A percentile compares a stretch with the other conserved stretches of the same genome.
Conservation (phyloP, 2,888 invertebrate species). For the Trachelus tabidus region DNA sequence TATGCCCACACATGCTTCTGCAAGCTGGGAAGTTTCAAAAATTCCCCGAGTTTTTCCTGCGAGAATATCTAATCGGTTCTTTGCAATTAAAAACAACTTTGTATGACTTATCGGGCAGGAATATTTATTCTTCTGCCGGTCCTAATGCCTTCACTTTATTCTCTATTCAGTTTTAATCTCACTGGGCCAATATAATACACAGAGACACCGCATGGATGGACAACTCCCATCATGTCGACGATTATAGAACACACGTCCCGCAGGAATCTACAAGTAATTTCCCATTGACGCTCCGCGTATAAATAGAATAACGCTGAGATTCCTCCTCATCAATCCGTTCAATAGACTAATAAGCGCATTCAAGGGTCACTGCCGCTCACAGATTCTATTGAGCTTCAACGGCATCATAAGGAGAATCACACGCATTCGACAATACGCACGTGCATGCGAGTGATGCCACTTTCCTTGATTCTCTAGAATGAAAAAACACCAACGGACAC, state of each 20-base stretch:
- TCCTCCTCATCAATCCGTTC: slow-evolving; percentile 42
- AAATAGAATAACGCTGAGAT: slow-evolving; percentile 28
- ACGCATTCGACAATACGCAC: slow-evolving; percentile 29
- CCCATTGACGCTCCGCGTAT: slow-evolving; percentile 16
- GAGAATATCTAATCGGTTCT: not conserved
- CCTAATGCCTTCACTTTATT: not conserved
- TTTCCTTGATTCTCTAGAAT: not conserved
- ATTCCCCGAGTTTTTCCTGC: not conserved
- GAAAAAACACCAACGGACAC: no score
- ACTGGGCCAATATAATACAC: not conserved
- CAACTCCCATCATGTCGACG: slow-evolving; percentile 1
- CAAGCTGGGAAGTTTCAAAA: not conserved
- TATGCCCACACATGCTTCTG: not conserved
- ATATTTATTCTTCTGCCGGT: not conserved
- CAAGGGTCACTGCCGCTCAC: slow-evolving; percentile 44
- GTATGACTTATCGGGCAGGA: not conserved
- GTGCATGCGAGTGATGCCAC: slow-evolving; percentile 26
- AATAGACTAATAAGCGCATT: slow-evolving; percentile 51
- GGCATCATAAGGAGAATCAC: not conserved
- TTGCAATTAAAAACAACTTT: not conserved
- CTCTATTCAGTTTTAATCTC: not conserved
- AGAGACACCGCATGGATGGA: slow-evolving; percentile 4
- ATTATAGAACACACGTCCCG: slow-evolving; percentile 12
- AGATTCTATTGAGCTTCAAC: slow-evolving; percentile 25
- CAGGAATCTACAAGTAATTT: slow-evolving; percentile 21